A percentile compares a stretch with the other conserved stretches of the same genome.
Evolutionary conservation across 1,140 invertebrate genomes (phyloP).

Genomic region (Trissolcus basalis): DNA sequence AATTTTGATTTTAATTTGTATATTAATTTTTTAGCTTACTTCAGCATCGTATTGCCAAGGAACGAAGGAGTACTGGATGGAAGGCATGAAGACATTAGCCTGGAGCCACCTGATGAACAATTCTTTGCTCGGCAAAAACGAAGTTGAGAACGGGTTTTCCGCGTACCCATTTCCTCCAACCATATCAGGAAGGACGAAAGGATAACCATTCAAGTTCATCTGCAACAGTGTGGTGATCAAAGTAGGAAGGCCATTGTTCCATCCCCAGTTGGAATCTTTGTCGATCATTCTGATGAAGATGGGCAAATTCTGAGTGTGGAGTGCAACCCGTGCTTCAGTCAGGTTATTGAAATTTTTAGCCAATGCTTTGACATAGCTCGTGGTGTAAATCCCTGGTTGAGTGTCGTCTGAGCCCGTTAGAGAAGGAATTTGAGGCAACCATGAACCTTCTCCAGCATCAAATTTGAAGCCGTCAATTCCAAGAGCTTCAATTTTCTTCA

Average conservation of each 20-base stretch:
- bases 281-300: conserved; percentile 93
- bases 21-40: conserved; percentile 63
- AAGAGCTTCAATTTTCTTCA: conserved; percentile 78
- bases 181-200: conserved; percentile 92
- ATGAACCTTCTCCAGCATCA: conserved; percentile 89
- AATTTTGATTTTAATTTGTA: no score
- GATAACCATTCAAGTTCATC: conserved; percentile 90
- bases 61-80: conserved; percentile 90
- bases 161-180: conserved; percentile 91
- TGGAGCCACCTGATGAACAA: conserved; percentile 94
- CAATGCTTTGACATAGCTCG: conserved; percentile 81
- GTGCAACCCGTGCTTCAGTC: conserved; percentile 84
- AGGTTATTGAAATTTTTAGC: conserved; percentile 79
- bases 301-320: conserved; percentile 84
- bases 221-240: conserved; percentile 87
- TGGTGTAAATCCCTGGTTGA: conserved; percentile 80
- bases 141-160: conserved; percentile 71
- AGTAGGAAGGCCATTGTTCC: conserved; percentile 86
- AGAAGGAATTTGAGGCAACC: conserved; percentile 77
- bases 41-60: conserved; percentile 91
- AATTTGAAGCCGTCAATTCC: conserved; percentile 94
- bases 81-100: conserved; percentile 89
- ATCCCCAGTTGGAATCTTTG: conserved; percentile 87
- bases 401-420: conserved; percentile 72
- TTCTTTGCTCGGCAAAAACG: conserved; percentile 81